Conservation (phyloP, 2,888 invertebrate genomes). For the Lysandra bellargus region DNA sequence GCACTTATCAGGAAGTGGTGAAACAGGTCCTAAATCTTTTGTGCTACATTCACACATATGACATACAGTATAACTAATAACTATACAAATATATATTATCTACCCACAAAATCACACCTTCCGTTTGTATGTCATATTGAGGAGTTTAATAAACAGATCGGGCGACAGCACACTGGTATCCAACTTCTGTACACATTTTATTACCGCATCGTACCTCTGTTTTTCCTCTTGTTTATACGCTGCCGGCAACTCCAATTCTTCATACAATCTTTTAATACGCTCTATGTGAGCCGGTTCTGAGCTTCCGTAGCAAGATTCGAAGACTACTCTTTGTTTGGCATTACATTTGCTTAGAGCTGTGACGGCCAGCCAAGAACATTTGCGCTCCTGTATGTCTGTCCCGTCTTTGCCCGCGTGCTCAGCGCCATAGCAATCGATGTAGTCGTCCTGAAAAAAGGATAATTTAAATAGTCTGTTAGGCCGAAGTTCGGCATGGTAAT, state of each 20-base stretch:
- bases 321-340: conserved; percentile 77
- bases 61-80: not conserved
- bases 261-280: conserved; percentile 59
- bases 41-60: not conserved
- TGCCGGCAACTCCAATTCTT: conserved; percentile 84
- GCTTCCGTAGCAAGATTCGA: conserved; percentile 85
- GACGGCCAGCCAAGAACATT: conserved; percentile 95
- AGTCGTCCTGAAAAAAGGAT: conserved; percentile 85
- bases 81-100: not conserved
- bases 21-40: not conserved
- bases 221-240: conserved; percentile 87
- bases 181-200: conserved; percentile 37
- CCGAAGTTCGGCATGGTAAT: too few relatives aligned
- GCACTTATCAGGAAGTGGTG: too few relatives aligned
- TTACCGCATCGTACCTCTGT: conserved; percentile 83
- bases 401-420: conserved; percentile 92
- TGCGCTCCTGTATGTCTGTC: conserved; percentile 94
- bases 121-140: conserved; percentile 85
- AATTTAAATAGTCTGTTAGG: too few relatives aligned
- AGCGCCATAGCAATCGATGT: conserved; percentile 92
- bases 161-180: conserved; percentile 77
- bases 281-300: conserved; percentile 83
- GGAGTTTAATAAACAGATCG: conserved; percentile 85
- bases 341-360: conserved; percentile 88
- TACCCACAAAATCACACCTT: conserved; percentile 40